Evolutionary conservation across 2,113 vertebrate species (phyloP).

Genomic region (Toxotes jaculatrix): DNA sequence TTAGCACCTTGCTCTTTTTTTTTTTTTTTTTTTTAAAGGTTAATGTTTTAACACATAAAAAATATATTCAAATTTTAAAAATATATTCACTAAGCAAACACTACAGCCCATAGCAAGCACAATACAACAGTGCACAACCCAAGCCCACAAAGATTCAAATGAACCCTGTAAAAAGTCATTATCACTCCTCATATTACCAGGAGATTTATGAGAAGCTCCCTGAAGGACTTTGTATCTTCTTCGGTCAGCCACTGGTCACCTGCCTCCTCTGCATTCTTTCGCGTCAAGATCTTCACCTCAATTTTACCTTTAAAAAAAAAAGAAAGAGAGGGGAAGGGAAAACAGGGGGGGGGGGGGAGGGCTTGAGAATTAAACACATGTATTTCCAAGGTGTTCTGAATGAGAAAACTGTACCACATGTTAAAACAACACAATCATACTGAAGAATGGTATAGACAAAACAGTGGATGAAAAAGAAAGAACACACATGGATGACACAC

Average conservation of each 20-base stretch:
- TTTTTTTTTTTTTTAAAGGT: no score
- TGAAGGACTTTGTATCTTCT: slow-evolving; percentile 93
- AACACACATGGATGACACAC: slow-evolving; percentile 50
- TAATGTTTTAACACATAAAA: no score
- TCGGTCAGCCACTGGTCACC: slow-evolving; percentile 93
- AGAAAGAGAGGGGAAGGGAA: background rate
- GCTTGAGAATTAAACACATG: background rate
- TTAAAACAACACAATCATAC: background rate
- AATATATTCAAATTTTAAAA: no score
- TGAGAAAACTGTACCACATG: background rate
- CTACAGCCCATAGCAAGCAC: background rate
- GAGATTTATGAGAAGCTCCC: slow-evolving; percentile 94
- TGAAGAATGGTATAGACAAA: slow-evolving; percentile 43
- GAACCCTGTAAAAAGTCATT: background rate
- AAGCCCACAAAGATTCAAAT: background rate
- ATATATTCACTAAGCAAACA: background rate
- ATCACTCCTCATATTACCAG: slow-evolving; percentile 83
- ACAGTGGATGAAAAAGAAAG: slow-evolving; percentile 47
- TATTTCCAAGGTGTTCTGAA: background rate
- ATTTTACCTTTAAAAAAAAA: slow-evolving; percentile 87
- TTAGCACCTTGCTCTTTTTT: no score
- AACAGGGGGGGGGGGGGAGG: accelerated
- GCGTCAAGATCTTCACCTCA: slow-evolving; percentile 93
- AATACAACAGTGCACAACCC: background rate
- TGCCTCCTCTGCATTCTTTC: slow-evolving; percentile 87